Conservation (phyloP, 2,888 invertebrate genomes). For the Lasioglossum lativentre region DNA sequence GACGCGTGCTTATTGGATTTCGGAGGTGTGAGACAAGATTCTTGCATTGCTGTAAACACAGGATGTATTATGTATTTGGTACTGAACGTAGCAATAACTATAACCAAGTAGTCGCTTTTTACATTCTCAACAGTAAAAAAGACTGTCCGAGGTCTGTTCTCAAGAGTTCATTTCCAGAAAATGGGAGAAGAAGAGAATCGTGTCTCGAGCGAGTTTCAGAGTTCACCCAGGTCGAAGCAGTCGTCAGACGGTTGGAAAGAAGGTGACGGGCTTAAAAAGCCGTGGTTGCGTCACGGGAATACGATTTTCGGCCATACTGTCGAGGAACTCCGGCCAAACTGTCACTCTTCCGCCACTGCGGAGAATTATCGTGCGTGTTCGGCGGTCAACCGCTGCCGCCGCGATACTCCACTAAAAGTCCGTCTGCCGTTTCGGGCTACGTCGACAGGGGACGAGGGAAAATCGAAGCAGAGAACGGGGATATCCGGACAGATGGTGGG, state of each 20-base stretch:
- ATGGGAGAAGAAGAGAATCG: not conserved
- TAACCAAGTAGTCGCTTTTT: not conserved
- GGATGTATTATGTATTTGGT: not conserved
- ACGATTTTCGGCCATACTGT: constrained; percentile 51
- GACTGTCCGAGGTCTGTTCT: not conserved
- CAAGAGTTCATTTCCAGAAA: not conserved
- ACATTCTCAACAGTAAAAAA: not conserved
- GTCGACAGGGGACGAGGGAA: not conserved
- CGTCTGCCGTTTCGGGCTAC: constrained; percentile 31
- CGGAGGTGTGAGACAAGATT: not conserved
- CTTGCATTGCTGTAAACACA: not conserved
- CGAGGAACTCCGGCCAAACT: constrained; percentile 65
- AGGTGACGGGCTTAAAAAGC: not conserved
- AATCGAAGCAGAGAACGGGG: not conserved
- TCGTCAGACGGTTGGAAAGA: not conserved
- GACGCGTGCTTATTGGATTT: not conserved
- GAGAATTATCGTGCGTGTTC: constrained; percentile 66
- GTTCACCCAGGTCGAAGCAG: not conserved
- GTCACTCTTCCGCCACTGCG: constrained; percentile 61
- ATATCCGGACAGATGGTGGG: not conserved
- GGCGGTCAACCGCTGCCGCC: constrained; percentile 63
- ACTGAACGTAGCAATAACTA: not conserved
- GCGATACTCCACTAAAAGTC: constrained; percentile 62
- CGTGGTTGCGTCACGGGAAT: not conserved
- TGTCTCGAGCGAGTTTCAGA: not conserved